A percentile compares a stretch with the other conserved stretches of the same genome.
These are phyloP conservation scores for Dione vanillae DNA, from an alignment of 2,888 invertebrate genomes.

Conservation along the genomic window DNA sequence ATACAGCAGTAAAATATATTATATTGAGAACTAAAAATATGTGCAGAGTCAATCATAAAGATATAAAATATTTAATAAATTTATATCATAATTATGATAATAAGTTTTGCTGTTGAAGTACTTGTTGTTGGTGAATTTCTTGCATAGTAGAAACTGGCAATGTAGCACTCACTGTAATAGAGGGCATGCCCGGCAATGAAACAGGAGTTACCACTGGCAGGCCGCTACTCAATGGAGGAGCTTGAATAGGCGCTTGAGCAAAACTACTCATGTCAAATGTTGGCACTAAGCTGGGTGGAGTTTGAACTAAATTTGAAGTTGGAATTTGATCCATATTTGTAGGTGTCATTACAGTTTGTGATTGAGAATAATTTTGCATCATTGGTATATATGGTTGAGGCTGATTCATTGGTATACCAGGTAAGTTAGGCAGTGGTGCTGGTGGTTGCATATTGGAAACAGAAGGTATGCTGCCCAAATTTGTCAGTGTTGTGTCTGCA, in stretches of 20 bases:
- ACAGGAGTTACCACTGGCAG: constrained; percentile 87
- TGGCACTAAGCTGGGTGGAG: constrained; percentile 65
- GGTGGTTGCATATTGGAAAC: constrained; percentile 81
- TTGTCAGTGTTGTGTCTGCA: constrained; percentile 78
- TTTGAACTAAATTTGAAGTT: constrained; percentile 51
- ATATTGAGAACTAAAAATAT: constrained; percentile 29
- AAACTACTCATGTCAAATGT: constrained; percentile 78
- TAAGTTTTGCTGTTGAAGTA: constrained; percentile 73
- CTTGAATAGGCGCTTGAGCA: constrained; percentile 64
- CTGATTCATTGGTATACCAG: constrained; percentile 81
- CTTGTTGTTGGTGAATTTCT: constrained; percentile 78
- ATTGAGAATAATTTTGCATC: constrained; percentile 74
- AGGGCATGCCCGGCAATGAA: constrained; percentile 90
- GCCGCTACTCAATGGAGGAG: constrained; percentile 66
- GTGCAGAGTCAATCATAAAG: constrained; percentile 30
- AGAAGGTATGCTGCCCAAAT: constrained; percentile 79
- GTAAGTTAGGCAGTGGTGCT: constrained; percentile 79
- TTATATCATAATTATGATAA: constrained; percentile 61
- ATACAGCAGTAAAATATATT: constrained; percentile 28
- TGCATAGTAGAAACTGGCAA: constrained; percentile 86
- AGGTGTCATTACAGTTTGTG: constrained; percentile 52
- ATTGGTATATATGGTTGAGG: constrained; percentile 82
- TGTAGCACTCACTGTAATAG: constrained; percentile 90
- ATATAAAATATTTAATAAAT: constrained; percentile 33
- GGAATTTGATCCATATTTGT: constrained; percentile 1